Evolutionary conservation across 2,888 invertebrate genomes (phyloP).

Genomic region (Harpagoxenus sublaevis): DNA sequence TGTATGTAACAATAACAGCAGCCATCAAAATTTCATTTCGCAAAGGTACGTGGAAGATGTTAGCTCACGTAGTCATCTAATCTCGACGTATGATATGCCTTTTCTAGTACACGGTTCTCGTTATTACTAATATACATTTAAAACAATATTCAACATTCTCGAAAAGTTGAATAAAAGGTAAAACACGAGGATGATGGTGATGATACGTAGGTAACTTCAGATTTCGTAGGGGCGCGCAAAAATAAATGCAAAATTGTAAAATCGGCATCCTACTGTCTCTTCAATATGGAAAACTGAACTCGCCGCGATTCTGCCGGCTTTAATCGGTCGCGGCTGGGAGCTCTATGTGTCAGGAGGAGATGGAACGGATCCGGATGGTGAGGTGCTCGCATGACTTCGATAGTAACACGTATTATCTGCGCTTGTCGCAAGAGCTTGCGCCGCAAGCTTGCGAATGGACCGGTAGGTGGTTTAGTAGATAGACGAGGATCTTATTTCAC

Average conservation of each 20-base stretch:
- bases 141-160: not conserved
- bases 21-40: conserved; percentile 51
- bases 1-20: conserved; percentile 9
- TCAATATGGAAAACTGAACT: not conserved
- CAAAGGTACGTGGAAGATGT: conserved; percentile 50
- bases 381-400: conserved; percentile 8
- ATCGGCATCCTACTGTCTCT: not conserved
- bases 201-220: not conserved
- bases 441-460: conserved; percentile 36
- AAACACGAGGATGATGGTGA: not conserved
- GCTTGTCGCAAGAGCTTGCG: not conserved
- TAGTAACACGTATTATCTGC: not conserved
- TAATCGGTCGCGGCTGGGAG: not conserved
- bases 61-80: not conserved
- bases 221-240: not conserved
- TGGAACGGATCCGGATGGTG: not conserved
- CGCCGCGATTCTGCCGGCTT: not conserved
- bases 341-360: not conserved
- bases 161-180: not conserved
- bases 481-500: not conserved
- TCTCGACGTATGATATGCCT: not conserved
- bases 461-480: conserved; percentile 9
- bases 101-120: conserved; percentile 45
- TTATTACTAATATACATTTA: not conserved
- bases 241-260: not conserved